These are phyloP conservation scores for Acanthosepion lycidas DNA, from an alignment of 2,888 invertebrate genomes.

Conservation along the genomic window DNA sequence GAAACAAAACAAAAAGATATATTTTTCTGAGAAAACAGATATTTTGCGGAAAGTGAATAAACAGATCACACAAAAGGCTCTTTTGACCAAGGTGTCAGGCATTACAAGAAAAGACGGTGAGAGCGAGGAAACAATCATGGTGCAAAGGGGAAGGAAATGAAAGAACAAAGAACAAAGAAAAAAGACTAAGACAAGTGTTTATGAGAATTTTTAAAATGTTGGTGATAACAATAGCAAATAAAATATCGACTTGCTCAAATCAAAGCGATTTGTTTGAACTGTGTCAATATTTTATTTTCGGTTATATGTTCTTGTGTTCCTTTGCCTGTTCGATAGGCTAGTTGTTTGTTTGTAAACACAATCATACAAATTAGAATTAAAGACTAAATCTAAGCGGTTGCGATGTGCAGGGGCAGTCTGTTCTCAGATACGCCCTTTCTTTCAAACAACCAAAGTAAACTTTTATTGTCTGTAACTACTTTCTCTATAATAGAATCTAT, in stretches of 20 bases:
- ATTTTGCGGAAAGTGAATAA: slow-evolving; percentile 24
- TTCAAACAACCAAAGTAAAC: not conserved
- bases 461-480: not conserved
- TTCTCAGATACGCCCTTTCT: not conserved
- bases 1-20: not conserved
- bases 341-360: slow-evolving; percentile 33
- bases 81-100: not conserved
- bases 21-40: too few species aligned
- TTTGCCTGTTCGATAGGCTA: not conserved
- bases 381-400: not conserved
- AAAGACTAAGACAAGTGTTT: not conserved
- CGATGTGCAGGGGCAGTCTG: not conserved
- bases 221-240: not conserved
- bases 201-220: not conserved
- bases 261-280: not conserved
- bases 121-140: not conserved
- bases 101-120: not conserved
- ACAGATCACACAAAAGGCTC: slow-evolving; percentile 33
- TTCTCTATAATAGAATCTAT: too few species aligned
- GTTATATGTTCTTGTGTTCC: not conserved
- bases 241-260: not conserved
- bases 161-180: not conserved
- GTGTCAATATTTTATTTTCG: not conserved
- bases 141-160: not conserved
- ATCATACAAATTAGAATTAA: not conserved